These are phyloP conservation scores for Myotis myotis DNA, from an alignment of 2,797 vertebrate genomes.

Conservation along the genomic window DNA sequence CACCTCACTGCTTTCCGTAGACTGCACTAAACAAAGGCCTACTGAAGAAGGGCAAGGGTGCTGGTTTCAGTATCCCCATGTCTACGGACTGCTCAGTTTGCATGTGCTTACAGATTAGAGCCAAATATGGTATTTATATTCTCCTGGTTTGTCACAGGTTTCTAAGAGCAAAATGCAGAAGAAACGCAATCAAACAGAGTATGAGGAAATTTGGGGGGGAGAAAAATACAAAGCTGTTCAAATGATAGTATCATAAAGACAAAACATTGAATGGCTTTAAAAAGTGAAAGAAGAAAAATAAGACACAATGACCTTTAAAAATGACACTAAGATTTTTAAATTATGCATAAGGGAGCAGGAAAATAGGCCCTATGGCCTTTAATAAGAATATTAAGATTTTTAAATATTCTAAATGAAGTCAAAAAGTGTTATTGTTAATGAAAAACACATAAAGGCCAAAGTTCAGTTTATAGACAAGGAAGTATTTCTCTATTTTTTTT, in stretches of 20 bases:
- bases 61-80: not conserved
- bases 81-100: not conserved
- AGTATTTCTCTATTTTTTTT: slow-evolving; percentile 64
- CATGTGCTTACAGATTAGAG: not conserved
- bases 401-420: slow-evolving; percentile 32
- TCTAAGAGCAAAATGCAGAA: slow-evolving; percentile 30
- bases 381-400: not conserved
- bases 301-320: not conserved
- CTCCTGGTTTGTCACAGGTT: not conserved
- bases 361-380: slow-evolving; percentile 24
- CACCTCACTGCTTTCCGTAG: not conserved
- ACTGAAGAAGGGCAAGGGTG: not conserved
- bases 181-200: not conserved
- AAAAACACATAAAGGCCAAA: slow-evolving; percentile 19
- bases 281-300: not conserved
- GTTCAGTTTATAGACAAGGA: slow-evolving; percentile 58
- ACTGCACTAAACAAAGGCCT: not conserved
- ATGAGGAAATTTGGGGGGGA: not conserved
- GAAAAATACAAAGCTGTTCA: slow-evolving; percentile 27
- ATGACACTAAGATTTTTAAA: not conserved
- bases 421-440: not conserved
- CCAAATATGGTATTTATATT: not conserved
- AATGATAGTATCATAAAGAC: not conserved
- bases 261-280: slow-evolving; percentile 13
- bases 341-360: not conserved